Conservation (phyloP, 2,113 vertebrate species). For the Vanacampus margaritifer region DNA sequence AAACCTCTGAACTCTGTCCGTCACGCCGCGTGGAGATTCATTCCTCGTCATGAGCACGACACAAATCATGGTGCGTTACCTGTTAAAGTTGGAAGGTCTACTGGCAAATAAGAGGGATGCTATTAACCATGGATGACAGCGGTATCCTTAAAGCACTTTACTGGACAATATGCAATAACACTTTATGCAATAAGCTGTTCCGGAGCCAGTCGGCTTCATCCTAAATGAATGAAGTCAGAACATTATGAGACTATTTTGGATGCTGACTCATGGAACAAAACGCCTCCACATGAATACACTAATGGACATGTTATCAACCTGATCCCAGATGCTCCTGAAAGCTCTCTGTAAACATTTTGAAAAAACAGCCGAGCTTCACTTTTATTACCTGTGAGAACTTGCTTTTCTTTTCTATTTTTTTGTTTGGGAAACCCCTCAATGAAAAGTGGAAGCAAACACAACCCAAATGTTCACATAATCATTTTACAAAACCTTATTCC, state of each 20-base stretch:
- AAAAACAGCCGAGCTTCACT: not conserved
- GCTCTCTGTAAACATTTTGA: not conserved
- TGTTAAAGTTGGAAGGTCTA: not conserved
- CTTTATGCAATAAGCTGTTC: not conserved
- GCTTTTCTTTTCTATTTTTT: not conserved
- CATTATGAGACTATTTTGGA: constrained; percentile 5
- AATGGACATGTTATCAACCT: not conserved
- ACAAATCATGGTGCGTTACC: not conserved
- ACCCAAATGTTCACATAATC: not conserved
- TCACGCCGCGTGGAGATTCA: not conserved
- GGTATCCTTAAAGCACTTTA: not conserved
- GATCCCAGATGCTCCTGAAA: not conserved
- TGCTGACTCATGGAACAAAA: constrained; percentile 9
- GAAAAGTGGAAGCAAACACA: not conserved
- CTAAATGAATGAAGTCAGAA: constrained; percentile 6
- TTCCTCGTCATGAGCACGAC: not conserved
- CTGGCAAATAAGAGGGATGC: not conserved
- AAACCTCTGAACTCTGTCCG: constrained; percentile 8
- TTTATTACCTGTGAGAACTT: not conserved
- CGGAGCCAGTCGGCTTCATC: not conserved
- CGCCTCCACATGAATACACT: constrained; percentile 10
- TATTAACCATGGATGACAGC: not conserved
- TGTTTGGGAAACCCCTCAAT: not conserved
- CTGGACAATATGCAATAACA: not conserved
- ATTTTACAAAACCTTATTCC: not conserved